Percentiles rank a stretch among this genome's conserved stretches.
These are phyloP conservation scores for Pammene fasciana DNA, from an alignment of 2,888 invertebrate species.

Conservation along the genomic window DNA sequence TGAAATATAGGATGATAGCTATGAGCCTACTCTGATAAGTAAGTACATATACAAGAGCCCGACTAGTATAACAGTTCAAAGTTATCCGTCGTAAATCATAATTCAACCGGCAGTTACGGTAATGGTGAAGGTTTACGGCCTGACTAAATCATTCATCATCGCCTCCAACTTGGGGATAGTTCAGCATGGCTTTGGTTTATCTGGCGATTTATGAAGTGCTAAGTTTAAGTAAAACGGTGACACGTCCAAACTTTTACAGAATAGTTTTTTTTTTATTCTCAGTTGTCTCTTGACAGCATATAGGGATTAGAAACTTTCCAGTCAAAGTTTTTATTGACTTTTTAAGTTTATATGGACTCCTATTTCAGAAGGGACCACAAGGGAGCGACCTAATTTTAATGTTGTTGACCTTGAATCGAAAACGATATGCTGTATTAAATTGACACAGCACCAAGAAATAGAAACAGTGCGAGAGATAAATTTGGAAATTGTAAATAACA, in stretches of 20 bases:
- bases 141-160: conserved; percentile 46
- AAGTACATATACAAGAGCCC: conserved; percentile 30
- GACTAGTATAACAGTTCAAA: conserved; percentile 51
- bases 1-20: conserved; percentile 32
- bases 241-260: conserved; percentile 2
- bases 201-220: conserved; percentile 31
- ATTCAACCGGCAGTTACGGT: conserved; percentile 54
- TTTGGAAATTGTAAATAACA: too few species aligned
- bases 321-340: too few species aligned
- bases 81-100: conserved; percentile 61
- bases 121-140: conserved; percentile 53
- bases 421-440: too few species aligned
- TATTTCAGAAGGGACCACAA: too few species aligned
- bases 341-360: too few species aligned
- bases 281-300: neutral
- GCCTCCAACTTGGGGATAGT: conserved; percentile 38
- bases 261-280: neutral
- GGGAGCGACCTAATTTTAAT: too few species aligned
- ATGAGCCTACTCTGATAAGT: conserved; percentile 4
- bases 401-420: too few species aligned
- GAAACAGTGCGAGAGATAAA: too few species aligned
- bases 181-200: conserved; percentile 34
- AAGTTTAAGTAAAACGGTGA: conserved; percentile 24
- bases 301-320: too few species aligned
- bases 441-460: too few species aligned